Conservation (phyloP, 2,888 invertebrate genomes). For the Stenurella melanura region DNA sequence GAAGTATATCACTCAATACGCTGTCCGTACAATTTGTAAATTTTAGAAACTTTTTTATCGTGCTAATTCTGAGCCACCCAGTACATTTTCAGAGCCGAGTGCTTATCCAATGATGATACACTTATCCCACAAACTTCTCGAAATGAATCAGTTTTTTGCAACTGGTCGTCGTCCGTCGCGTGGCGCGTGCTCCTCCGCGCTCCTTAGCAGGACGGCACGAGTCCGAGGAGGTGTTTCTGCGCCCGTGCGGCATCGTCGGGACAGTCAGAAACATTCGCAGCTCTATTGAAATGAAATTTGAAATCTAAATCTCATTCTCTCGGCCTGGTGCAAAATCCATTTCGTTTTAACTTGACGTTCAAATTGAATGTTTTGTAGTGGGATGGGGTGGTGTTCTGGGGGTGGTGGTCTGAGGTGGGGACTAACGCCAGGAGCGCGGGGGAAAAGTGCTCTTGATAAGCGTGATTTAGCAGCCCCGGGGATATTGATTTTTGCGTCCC, state of each 20-base stretch:
- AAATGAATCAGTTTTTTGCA: constrained; percentile 18
- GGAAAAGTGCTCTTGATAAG: constrained; percentile 76
- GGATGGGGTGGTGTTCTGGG: constrained; percentile 60
- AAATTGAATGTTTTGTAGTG: constrained; percentile 78
- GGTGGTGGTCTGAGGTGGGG: constrained; percentile 56
- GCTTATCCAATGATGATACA: constrained; percentile 5
- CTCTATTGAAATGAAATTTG: constrained; percentile 67
- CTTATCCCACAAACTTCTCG: background rate
- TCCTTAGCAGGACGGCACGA: constrained; percentile 50
- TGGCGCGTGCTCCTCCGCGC: constrained; percentile 41
- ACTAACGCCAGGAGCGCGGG: constrained; percentile 70
- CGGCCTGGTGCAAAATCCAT: constrained; percentile 76
- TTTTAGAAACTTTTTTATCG: background rate
- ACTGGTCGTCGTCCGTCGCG: constrained; percentile 20
- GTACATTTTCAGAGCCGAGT: background rate
- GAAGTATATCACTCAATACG: too few species aligned
- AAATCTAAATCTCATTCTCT: constrained; percentile 74
- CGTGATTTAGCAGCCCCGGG: constrained; percentile 87
- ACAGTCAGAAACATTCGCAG: constrained; percentile 47
- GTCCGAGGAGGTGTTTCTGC: constrained; percentile 43
- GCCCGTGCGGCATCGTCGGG: constrained; percentile 75
- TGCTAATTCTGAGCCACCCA: background rate
- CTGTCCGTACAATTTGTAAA: too few species aligned
- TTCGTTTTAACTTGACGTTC: constrained; percentile 78
- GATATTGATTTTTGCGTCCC: constrained; percentile 77